These are phyloP conservation scores for Nannobrachium achirus DNA, from an alignment of 2,113 vertebrate species.

Conservation along the genomic window DNA sequence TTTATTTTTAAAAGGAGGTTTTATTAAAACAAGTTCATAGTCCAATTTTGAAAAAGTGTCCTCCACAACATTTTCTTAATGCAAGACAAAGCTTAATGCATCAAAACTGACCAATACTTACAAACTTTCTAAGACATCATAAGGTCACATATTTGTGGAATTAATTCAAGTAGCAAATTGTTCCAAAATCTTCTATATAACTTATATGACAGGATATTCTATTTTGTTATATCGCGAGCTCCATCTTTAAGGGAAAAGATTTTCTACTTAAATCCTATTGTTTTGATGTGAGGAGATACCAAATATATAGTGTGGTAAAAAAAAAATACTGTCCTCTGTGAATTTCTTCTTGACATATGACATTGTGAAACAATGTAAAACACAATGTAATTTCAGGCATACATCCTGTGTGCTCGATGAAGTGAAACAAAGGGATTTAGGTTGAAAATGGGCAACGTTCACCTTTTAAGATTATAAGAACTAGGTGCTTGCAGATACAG, in stretches of 20 bases:
- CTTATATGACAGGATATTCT: background rate
- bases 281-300: too few species aligned
- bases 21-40: constrained; percentile 1
- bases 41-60: background rate
- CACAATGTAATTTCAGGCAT: too few species aligned
- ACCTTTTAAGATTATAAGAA: background rate
- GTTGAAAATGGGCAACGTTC: too few species aligned
- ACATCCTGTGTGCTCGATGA: too few species aligned
- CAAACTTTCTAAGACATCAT: background rate
- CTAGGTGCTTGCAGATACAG: background rate
- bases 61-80: background rate
- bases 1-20: background rate
- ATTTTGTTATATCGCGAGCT: background rate
- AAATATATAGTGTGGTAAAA: too few species aligned
- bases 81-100: too few species aligned
- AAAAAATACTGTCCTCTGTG: too few species aligned
- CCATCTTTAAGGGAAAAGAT: background rate
- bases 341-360: too few species aligned
- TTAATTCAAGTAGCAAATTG: background rate
- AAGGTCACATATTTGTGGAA: background rate
- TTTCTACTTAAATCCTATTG: too few species aligned
- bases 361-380: too few species aligned
- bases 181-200: background rate
- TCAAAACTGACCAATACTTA: background rate
- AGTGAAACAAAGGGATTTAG: too few species aligned